Evolutionary conservation across 2,113 vertebrate species (phyloP).

Genomic region (Colius striatus): DNA sequence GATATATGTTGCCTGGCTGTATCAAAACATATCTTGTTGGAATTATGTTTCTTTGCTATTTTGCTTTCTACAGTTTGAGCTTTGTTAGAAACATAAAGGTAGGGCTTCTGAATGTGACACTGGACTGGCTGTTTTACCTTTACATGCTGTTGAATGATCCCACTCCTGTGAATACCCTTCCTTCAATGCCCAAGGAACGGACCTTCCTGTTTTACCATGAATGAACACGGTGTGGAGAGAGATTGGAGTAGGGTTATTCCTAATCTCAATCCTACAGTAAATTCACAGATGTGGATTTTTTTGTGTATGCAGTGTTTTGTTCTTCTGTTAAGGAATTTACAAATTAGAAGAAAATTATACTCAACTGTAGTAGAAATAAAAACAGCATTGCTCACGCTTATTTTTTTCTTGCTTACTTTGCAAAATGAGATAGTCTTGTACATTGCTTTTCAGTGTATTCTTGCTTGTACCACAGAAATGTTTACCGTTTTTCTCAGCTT

Average conservation of each 20-base stretch:
- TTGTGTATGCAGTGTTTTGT: background rate
- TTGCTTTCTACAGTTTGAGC: background rate
- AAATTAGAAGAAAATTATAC: background rate
- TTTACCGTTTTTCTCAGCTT: conserved; percentile 32
- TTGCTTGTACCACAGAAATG: background rate
- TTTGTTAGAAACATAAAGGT: background rate
- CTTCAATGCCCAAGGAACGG: accelerated
- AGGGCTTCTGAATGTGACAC: accelerated
- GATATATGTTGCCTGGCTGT: background rate
- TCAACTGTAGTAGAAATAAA: accelerated
- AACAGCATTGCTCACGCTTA: background rate
- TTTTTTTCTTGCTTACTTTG: background rate
- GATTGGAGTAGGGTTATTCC: accelerated
- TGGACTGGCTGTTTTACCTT: background rate
- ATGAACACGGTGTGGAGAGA: accelerated
- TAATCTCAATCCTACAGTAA: accelerated
- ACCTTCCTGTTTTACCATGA: accelerated
- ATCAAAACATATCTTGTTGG: background rate
- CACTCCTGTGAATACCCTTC: background rate
- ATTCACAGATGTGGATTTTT: background rate
- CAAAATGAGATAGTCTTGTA: background rate
- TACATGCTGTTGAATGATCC: accelerated
- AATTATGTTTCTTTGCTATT: background rate
- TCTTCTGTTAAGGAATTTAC: background rate
- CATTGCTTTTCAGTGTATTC: background rate